Percentiles rank a stretch among this genome's conserved stretches.
Evolutionary conservation across 2,888 invertebrate genomes (phyloP).

Genomic region (Ophioninae sp.): DNA sequence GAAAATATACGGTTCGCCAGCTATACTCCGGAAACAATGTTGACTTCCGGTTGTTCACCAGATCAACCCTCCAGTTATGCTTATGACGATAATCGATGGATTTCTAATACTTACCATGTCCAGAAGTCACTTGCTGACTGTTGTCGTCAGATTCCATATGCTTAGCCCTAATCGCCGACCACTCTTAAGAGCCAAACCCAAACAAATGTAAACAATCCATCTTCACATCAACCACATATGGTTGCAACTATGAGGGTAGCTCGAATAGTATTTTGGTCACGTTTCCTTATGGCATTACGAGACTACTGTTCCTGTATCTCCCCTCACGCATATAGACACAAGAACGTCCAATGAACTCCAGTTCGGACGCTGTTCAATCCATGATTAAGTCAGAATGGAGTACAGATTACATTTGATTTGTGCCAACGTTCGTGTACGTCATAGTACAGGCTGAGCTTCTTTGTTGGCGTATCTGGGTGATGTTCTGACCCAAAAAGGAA

Average conservation of each 20-base stretch:
- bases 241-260: not conserved
- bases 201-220: not conserved
- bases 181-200: not conserved
- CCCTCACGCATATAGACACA: not conserved
- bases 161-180: not conserved
- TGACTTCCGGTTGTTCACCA: conserved; percentile 8
- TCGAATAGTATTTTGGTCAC: not conserved
- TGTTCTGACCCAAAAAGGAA: conserved; percentile 29
- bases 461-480: not conserved
- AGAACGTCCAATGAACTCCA: conserved; percentile 28
- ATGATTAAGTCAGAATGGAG: conserved; percentile 42
- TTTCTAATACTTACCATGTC: not conserved
- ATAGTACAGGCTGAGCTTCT: conserved; percentile 17
- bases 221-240: not conserved
- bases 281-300: not conserved
- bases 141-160: not conserved
- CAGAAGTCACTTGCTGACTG: not conserved
- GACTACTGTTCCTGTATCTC: not conserved
- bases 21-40: not conserved
- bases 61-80: conserved; percentile 40
- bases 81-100: conserved; percentile 56
- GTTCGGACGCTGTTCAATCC: conserved; percentile 46
- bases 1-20: not conserved
- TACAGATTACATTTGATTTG: conserved; percentile 35
- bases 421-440: conserved; percentile 6